phyloP scores from a whole-genome alignment of 2,113 vertebrate genomes.

The Aegithalos caudatus region DNA sequence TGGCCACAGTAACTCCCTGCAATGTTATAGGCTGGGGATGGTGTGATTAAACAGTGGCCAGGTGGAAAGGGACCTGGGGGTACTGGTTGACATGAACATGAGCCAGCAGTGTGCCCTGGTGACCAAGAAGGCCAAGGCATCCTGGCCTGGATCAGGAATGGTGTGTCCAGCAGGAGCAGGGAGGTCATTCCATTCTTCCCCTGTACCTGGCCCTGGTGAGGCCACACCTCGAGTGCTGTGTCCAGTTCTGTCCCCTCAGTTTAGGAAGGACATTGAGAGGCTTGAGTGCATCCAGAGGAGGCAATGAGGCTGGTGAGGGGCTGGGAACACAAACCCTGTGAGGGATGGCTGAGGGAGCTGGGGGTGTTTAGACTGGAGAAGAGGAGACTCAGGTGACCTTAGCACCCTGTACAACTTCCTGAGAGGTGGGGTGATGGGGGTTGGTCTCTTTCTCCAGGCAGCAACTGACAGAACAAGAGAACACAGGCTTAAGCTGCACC shows the following conservation, averaged over 20 bases:
- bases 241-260: not conserved
- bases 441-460: not conserved
- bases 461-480: too few relatives aligned
- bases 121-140: not conserved
- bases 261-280: too few relatives aligned
- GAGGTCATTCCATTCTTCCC: not conserved
- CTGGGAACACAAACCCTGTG: not conserved
- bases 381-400: not conserved
- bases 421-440: too few relatives aligned
- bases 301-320: not conserved
- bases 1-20: not conserved
- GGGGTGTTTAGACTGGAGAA: not conserved
- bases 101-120: not conserved
- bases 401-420: not conserved
- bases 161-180: not conserved
- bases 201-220: not conserved
- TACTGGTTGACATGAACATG: not conserved
- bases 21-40: fast-evolving
- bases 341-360: not conserved
- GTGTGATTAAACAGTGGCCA: not conserved
- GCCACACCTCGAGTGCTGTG: not conserved
- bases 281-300: not conserved
- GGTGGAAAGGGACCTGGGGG: not conserved
- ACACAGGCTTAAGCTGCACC: not conserved
- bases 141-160: not conserved